A percentile compares a stretch with the other conserved stretches of the same genome.
Evolutionary conservation across 2,113 vertebrate genomes (phyloP).

Genomic region (Sula dactylatra): DNA sequence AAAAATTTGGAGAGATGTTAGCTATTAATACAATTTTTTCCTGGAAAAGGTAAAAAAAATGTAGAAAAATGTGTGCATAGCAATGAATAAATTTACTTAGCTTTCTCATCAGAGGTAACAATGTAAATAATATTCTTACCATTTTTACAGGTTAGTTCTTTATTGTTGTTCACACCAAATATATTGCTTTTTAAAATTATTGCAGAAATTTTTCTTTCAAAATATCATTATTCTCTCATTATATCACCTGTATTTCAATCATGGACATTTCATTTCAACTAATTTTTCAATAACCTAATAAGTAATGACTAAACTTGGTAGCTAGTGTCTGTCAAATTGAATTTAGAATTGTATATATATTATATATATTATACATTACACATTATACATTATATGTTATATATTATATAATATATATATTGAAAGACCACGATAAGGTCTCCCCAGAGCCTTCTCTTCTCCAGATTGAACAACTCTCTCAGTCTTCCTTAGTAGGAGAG

Average conservation of each 20-base stretch:
- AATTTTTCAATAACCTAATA: too few species aligned
- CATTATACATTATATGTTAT: too few species aligned
- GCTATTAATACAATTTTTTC: background rate
- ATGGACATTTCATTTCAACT: too few species aligned
- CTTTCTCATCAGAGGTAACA: background rate
- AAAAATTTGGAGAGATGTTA: background rate
- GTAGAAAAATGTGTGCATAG: background rate
- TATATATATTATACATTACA: too few species aligned
- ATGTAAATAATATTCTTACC: background rate
- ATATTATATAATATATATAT: too few species aligned
- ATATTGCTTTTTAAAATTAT: background rate
- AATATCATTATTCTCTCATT: background rate
- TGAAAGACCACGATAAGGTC: too few species aligned
- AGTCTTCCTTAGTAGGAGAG: too few species aligned
- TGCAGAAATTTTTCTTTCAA: background rate
- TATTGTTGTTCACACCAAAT: background rate
- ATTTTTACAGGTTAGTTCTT: background rate
- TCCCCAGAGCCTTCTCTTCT: too few species aligned
- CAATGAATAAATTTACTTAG: background rate
- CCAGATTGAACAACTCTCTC: too few species aligned
- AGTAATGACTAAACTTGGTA: too few species aligned
- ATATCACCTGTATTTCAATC: background rate
- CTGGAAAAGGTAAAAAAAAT: background rate
- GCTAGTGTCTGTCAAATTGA: too few species aligned
- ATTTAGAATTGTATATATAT: too few species aligned